Evolutionary conservation across 2,797 vertebrate genomes (phyloP).

Genomic region (Valencia hispanica): DNA sequence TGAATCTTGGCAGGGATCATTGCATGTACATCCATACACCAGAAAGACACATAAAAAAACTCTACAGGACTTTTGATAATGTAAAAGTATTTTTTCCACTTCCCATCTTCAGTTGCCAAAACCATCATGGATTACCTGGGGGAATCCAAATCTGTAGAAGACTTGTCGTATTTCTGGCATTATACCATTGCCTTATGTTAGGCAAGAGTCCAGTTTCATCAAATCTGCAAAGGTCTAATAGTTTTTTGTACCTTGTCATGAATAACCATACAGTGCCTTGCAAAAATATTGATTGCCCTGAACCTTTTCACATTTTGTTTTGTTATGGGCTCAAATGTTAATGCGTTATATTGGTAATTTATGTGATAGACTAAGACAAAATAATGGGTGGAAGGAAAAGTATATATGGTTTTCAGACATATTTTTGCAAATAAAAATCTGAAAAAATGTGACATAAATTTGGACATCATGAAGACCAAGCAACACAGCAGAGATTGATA

Average conservation of each 20-base stretch:
- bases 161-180: neutral
- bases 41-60: neutral
- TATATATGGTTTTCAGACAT: neutral
- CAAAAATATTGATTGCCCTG: neutral
- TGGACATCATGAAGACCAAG: neutral
- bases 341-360: neutral
- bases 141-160: neutral
- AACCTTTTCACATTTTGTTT: neutral
- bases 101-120: neutral
- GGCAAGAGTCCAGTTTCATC: conserved; percentile 6
- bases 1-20: neutral
- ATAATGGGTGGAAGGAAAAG: neutral
- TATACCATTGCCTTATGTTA: neutral
- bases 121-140: neutral
- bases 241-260: neutral
- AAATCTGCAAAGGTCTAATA: neutral
- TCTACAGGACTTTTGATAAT: neutral
- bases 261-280: neutral
- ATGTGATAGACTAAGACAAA: neutral
- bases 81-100: neutral
- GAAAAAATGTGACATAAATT: neutral
- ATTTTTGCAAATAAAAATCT: neutral
- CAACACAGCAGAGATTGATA: neutral
- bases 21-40: neutral
- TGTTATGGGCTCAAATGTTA: neutral